Evolutionary conservation across 2,113 vertebrate species (phyloP).

Genomic region (Rissa tridactyla): DNA sequence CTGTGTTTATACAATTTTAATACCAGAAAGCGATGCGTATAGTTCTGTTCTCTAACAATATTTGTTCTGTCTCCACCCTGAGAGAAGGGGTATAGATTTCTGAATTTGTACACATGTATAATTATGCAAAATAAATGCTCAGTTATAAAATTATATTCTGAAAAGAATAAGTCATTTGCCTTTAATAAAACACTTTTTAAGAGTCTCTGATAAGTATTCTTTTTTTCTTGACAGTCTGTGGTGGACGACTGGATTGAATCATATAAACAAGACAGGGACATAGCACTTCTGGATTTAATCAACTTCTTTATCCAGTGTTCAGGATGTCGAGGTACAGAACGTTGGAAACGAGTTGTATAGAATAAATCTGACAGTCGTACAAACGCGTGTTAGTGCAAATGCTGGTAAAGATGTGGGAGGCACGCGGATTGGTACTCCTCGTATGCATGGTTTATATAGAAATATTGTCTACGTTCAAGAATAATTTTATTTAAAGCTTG

Average conservation of each 20-base stretch:
- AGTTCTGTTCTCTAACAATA: not conserved
- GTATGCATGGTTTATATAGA: not conserved
- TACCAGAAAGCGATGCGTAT: not conserved
- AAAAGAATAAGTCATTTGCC: conserved; percentile 43
- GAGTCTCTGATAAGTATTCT: conserved; percentile 64
- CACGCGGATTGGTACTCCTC: not conserved
- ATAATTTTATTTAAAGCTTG: not conserved
- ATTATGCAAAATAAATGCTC: conserved; percentile 40
- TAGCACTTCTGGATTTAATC: conserved; percentile 97
- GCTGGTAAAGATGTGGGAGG: not conserved
- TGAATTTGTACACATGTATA: not conserved
- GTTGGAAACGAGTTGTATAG: conserved; percentile 51
- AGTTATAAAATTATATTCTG: not conserved
- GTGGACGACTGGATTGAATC: conserved; percentile 99
- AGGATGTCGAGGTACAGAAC: conserved; percentile 93
- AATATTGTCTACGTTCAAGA: not conserved
- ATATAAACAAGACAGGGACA: conserved; percentile 97
- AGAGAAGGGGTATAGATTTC: not conserved
- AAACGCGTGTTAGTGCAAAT: not conserved
- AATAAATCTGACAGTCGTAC: conserved; percentile 20
- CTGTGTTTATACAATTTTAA: not conserved
- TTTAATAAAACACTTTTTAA: conserved; percentile 31
- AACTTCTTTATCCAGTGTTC: conserved; percentile 99
- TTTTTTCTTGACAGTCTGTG: conserved; percentile 83
- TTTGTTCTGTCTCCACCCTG: conserved; percentile 65